Percentiles rank a stretch among this genome's conserved stretches.
phyloP scores from a whole-genome alignment of 2,797 vertebrate species.

The Cirrhinus molitorella region DNA sequence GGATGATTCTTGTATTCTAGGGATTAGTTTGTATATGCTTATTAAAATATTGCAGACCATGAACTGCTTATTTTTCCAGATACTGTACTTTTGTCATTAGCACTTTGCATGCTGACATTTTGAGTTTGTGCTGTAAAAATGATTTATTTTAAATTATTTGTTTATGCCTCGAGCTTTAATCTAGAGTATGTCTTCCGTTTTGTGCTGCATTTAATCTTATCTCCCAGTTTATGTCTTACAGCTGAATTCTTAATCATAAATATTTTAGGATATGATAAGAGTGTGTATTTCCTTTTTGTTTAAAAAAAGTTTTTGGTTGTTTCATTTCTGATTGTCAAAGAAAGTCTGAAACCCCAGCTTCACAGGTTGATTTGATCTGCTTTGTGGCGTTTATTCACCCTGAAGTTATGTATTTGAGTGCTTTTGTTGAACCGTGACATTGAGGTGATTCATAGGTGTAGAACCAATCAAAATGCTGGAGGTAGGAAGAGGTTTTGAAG shows the following conservation, averaged over 20 bases:
- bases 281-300: neutral
- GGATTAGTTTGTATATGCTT: constrained; percentile 36
- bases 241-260: neutral
- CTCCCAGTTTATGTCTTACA: neutral
- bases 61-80: neutral
- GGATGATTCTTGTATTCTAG: constrained; percentile 13
- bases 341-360: neutral
- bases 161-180: neutral
- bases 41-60: constrained; percentile 24
- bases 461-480: constrained; percentile 23
- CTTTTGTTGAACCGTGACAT: constrained; percentile 42
- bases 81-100: constrained; percentile 25
- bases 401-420: constrained; percentile 13
- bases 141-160: neutral
- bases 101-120: neutral
- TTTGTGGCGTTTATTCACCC: constrained; percentile 20
- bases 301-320: neutral
- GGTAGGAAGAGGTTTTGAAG: constrained; percentile 17
- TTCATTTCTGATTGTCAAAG: neutral
- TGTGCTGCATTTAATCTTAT: neutral
- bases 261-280: neutral
- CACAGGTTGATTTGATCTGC: constrained; percentile 17
- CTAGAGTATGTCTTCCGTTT: neutral
- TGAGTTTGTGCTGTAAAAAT: constrained; percentile 1
- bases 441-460: constrained; percentile 24